These are phyloP conservation scores for Delphinus delphis DNA, from an alignment of 2,113 vertebrate genomes.

Conservation along the genomic window DNA sequence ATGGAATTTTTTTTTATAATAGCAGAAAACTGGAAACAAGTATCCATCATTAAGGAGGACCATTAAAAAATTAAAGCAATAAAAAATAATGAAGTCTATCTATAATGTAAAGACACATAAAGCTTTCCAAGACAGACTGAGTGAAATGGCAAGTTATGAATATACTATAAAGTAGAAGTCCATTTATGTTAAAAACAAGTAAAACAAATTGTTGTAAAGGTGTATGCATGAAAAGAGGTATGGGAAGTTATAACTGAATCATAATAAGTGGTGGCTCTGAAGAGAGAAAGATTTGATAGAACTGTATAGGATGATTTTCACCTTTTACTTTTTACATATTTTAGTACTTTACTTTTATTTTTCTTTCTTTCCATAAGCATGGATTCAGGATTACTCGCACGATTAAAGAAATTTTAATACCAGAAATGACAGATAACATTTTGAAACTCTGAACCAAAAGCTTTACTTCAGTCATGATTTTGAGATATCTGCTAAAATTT, in stretches of 20 bases:
- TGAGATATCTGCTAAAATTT: not conserved
- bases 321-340: not conserved
- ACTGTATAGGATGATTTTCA: not conserved
- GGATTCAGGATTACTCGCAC: not conserved
- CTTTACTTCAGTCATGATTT: not conserved
- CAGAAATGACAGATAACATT: constrained; percentile 13
- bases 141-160: not conserved
- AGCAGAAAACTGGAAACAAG: constrained; percentile 21
- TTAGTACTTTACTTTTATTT: not conserved
- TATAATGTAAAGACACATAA: not conserved
- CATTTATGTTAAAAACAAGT: not conserved
- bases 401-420: constrained; percentile 15
- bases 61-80: constrained; percentile 36
- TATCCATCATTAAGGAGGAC: not conserved
- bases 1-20: not conserved
- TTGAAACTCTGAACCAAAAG: constrained; percentile 18
- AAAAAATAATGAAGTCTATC: not conserved
- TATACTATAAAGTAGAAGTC: not conserved
- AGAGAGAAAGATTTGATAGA: not conserved
- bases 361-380: not conserved
- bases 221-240: not conserved
- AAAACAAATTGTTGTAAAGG: not conserved
- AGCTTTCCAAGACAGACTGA: not conserved
- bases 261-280: not conserved
- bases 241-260: not conserved